Conservation (phyloP, 2,888 invertebrate species). For the Sinohyriopsis cumingii region DNA sequence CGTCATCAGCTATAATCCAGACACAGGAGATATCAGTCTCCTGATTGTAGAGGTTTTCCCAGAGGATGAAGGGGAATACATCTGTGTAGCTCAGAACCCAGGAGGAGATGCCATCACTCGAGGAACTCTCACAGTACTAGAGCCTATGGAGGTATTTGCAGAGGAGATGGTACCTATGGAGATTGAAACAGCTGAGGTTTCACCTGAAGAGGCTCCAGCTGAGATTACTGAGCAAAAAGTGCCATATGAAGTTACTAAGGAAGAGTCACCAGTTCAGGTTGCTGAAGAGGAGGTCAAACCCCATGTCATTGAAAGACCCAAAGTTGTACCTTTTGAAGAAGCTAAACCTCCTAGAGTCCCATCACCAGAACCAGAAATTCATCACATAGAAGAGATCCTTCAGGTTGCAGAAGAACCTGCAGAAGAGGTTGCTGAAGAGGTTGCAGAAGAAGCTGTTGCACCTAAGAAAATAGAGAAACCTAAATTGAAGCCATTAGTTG, state of each 20-base stretch:
- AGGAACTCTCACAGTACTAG: conserved; percentile 64
- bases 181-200: conserved; percentile 7
- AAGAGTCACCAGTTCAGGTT: conserved; percentile 14
- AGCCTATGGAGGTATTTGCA: conserved; percentile 50
- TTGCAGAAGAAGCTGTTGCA: conserved; percentile 19
- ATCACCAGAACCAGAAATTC: conserved; percentile 27
- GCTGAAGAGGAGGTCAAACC: conserved; percentile 32
- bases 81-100: conserved; percentile 85
- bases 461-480: conserved; percentile 24
- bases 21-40: conserved; percentile 67
- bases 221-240: conserved; percentile 26
- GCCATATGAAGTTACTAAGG: not conserved
- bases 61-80: conserved; percentile 74
- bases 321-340: conserved; percentile 35
- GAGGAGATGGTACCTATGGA: conserved; percentile 21
- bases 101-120: conserved; percentile 91
- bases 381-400: conserved; percentile 4
- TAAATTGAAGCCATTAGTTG: conserved; percentile 18
- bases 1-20: conserved; percentile 68
- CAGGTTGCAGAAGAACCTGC: conserved; percentile 15
- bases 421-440: conserved; percentile 78
- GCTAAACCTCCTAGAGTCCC: conserved; percentile 30
- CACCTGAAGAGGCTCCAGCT: conserved; percentile 32
- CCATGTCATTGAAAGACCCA: conserved; percentile 43
- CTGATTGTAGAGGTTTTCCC: conserved; percentile 71